Conservation (phyloP, 1,140 invertebrate species). For the Pachyrhynchus sulphureomaculatus region DNA sequence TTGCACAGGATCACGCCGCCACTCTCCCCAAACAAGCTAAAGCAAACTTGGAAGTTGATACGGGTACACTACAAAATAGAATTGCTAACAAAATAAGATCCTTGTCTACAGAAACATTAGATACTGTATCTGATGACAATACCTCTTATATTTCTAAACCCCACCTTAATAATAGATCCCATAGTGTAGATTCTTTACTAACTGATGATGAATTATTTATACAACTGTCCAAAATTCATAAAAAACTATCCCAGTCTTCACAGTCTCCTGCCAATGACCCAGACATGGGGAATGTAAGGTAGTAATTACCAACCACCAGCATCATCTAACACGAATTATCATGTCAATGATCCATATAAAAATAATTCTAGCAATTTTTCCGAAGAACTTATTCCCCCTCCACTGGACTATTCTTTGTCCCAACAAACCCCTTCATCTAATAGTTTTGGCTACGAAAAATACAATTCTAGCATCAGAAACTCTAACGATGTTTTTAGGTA, state of each 20-base stretch:
- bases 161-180: not conserved
- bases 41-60: slow-evolving; percentile 27
- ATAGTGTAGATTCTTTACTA: slow-evolving; percentile 7
- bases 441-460: not conserved
- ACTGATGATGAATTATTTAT: not conserved
- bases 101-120: slow-evolving; percentile 11
- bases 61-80: slow-evolving; percentile 20
- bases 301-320: no score
- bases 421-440: not conserved
- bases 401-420: not conserved
- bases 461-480: not conserved
- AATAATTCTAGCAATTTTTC: not conserved
- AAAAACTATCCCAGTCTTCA: no score
- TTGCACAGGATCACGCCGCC: slow-evolving; percentile 33
- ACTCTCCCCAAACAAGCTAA: slow-evolving; percentile 35
- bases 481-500: not conserved
- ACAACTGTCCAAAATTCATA: not conserved
- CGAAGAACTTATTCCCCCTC: not conserved
- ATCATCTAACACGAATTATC: no score
- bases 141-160: not conserved
- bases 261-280: no score
- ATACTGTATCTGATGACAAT: not conserved
- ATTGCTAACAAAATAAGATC: not conserved
- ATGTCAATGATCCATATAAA: not conserved
- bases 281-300: no score